A percentile compares a stretch with the other conserved stretches of the same genome.
Evolutionary conservation across 2,797 vertebrate species (phyloP).

Genomic region (Gadopsis marmoratus): DNA sequence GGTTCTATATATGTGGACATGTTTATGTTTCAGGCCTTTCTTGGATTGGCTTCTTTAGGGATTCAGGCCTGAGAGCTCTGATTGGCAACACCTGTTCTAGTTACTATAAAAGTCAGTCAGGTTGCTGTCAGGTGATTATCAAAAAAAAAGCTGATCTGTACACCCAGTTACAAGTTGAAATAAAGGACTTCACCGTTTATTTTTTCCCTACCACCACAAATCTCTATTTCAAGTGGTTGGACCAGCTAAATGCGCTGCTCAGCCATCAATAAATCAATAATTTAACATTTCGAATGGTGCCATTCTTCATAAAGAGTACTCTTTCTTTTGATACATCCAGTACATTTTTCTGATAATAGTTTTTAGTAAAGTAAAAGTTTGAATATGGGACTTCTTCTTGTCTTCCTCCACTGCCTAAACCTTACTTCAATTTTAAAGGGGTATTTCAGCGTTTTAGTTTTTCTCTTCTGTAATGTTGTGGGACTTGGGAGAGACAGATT

Average conservation of each 20-base stretch:
- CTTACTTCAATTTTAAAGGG: background rate
- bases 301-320: constrained; percentile 1
- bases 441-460: background rate
- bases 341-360: background rate
- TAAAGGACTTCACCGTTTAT: no score
- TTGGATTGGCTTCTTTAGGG: background rate
- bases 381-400: background rate
- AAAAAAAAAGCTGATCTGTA: background rate
- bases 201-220: no score
- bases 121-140: background rate
- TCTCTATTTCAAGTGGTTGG: no score
- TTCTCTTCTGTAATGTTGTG: background rate
- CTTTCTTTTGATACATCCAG: background rate
- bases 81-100: background rate
- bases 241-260: background rate
- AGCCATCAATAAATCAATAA: no score
- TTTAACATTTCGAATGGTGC: background rate
- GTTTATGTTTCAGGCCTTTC: background rate
- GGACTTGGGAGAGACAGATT: background rate
- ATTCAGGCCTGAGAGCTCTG: background rate
- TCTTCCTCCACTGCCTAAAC: background rate
- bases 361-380: background rate
- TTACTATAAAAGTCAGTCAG: background rate
- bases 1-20: no score
- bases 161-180: background rate